A percentile compares a stretch with the other conserved stretches of the same genome.
Conservation (phyloP, 2,113 vertebrate species). For the Corapipo altera region DNA sequence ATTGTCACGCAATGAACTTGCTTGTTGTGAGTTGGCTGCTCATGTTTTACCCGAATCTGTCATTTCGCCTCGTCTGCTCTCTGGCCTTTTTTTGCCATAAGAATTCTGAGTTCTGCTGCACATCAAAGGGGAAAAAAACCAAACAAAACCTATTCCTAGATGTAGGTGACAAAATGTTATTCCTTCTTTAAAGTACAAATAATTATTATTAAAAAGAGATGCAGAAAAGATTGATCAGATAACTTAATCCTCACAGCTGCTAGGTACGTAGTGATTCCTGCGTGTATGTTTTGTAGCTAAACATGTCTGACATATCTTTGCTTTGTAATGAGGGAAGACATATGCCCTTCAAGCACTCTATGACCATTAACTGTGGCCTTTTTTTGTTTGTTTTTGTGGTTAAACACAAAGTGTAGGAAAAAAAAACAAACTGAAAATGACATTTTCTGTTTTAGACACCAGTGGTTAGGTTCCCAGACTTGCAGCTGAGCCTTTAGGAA, state of each 20-base stretch:
- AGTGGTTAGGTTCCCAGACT: not conserved
- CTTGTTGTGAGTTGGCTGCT: conserved; percentile 8
- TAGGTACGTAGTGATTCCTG: not conserved
- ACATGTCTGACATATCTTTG: not conserved
- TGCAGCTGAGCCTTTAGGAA: not conserved
- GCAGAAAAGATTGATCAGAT: not conserved
- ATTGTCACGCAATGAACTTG: not conserved
- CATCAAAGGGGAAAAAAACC: not conserved
- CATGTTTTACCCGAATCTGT: not conserved
- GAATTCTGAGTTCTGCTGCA: not conserved
- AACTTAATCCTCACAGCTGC: not conserved
- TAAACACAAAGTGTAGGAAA: not conserved
- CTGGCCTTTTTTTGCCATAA: not conserved
- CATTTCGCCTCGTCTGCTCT: not conserved
- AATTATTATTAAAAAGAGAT: not conserved
- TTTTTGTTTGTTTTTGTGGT: not conserved
- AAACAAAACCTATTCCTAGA: not conserved
- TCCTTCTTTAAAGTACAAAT: not conserved
- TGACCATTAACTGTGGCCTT: not conserved
- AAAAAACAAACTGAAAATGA: not conserved
- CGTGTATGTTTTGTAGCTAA: not conserved
- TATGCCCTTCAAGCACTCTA: not conserved
- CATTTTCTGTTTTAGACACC: not conserved
- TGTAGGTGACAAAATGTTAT: not conserved
- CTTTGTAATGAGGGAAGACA: not conserved